Evolutionary conservation across 2,113 vertebrate species (phyloP).

Genomic region (Serilophus lunatus): DNA sequence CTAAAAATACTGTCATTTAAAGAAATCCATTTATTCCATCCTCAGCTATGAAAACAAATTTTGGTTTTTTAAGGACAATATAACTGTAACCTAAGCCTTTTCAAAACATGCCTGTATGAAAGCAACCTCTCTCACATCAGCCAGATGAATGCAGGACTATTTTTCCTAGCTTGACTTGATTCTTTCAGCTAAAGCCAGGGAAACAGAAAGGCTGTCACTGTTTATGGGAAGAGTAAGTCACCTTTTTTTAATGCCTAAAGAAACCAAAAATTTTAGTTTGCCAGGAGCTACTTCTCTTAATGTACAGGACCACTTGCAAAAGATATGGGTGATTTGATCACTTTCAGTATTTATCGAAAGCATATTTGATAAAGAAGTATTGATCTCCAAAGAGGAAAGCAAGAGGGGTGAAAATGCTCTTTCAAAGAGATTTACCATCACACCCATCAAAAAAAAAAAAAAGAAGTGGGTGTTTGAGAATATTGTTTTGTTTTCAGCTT

Average conservation of each 20-base stretch:
- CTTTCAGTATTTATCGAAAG: background rate
- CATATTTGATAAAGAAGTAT: background rate
- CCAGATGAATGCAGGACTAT: background rate
- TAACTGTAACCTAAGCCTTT: slow-evolving; percentile 37
- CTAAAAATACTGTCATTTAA: slow-evolving; percentile 43
- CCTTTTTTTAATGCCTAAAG: background rate
- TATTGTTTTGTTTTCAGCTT: background rate
- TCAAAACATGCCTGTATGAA: slow-evolving; percentile 33
- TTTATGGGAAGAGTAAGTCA: background rate
- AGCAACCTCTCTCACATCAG: background rate
- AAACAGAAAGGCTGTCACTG: background rate
- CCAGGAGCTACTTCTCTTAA: background rate
- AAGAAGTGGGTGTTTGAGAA: background rate
- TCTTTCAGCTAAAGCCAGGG: background rate
- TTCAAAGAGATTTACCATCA: background rate
- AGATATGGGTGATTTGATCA: background rate
- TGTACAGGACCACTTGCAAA: background rate
- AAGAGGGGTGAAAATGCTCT: background rate
- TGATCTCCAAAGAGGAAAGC: background rate
- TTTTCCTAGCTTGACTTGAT: background rate
- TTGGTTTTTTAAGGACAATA: background rate
- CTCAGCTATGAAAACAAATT: slow-evolving; percentile 48
- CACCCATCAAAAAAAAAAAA: background rate
- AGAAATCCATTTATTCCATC: slow-evolving; percentile 36
- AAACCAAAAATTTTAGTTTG: background rate